Evolutionary conservation across 1,140 invertebrate species (phyloP).

Genomic region (Eubasilissa regina): DNA sequence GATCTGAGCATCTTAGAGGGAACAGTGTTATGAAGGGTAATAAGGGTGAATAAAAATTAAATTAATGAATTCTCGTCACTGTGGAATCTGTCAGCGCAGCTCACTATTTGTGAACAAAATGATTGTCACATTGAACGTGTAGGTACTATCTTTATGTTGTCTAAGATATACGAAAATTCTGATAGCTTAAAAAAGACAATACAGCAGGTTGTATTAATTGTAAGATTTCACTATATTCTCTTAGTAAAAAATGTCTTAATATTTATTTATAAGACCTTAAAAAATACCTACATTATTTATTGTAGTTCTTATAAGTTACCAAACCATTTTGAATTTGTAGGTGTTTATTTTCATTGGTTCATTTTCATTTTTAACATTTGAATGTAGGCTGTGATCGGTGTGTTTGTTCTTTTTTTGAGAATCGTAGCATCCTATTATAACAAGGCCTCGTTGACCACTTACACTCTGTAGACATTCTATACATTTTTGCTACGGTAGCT

Average conservation of each 20-base stretch:
- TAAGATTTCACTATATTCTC: slow-evolving; percentile 12
- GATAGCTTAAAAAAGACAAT: slow-evolving; percentile 37
- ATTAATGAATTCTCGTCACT: too few species aligned
- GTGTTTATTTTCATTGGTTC: neutral
- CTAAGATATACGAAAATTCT: slow-evolving; percentile 1
- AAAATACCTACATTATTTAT: slow-evolving; percentile 22
- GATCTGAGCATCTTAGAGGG: too few species aligned
- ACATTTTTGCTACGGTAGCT: slow-evolving; percentile 12
- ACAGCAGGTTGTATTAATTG: slow-evolving; percentile 35
- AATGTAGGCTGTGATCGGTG: slow-evolving; percentile 54
- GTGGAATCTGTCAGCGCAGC: too few species aligned
- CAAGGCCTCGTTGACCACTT: neutral
- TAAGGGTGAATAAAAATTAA: too few species aligned
- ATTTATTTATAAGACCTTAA: neutral
- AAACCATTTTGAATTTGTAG: neutral
- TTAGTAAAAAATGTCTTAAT: slow-evolving; percentile 10
- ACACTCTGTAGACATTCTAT: slow-evolving; percentile 7
- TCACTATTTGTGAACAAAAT: too few species aligned
- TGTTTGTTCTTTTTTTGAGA: slow-evolving; percentile 35
- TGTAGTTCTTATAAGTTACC: slow-evolving; percentile 20
- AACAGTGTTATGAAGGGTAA: too few species aligned
- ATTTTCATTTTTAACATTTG: slow-evolving; percentile 19
- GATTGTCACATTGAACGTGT: neutral
- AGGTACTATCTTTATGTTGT: neutral
- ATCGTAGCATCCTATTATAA: neutral